Evolutionary conservation across 2,113 vertebrate genomes (phyloP).

Genomic region (Thomomys bottae): DNA sequence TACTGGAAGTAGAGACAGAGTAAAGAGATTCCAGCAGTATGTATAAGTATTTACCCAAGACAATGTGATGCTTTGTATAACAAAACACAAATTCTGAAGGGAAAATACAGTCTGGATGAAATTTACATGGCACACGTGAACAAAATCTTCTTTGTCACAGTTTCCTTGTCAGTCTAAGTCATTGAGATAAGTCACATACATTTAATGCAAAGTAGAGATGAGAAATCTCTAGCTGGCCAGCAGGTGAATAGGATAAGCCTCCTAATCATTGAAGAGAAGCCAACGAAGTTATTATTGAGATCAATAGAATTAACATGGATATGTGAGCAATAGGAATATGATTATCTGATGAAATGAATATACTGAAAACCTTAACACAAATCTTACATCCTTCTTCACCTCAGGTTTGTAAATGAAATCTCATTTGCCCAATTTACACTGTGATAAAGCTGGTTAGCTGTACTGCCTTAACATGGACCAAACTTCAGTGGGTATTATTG

Average conservation of each 20-base stretch:
- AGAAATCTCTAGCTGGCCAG: conserved; percentile 12
- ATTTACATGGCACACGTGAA: not conserved
- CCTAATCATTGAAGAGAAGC: conserved; percentile 24
- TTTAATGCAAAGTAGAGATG: conserved; percentile 32
- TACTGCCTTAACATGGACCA: not conserved
- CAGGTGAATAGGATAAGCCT: conserved; percentile 13
- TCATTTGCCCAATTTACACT: conserved; percentile 12
- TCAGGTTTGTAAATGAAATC: conserved; percentile 6
- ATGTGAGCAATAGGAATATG: not conserved
- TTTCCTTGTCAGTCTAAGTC: conserved; percentile 12
- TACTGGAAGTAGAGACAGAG: not conserved
- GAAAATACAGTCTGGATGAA: not conserved
- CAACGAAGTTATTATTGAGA: conserved; percentile 16
- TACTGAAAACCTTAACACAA: not conserved
- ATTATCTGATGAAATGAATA: not conserved
- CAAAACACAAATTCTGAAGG: not conserved
- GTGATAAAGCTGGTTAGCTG: not conserved
- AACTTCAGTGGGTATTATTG: too few relatives aligned
- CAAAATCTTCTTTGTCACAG: not conserved
- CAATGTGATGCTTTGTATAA: not conserved
- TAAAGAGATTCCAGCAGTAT: not conserved
- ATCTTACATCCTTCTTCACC: not conserved
- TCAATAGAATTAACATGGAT: not conserved
- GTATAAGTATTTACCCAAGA: not conserved
- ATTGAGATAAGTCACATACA: not conserved